Evolutionary conservation across 2,113 vertebrate species (phyloP), one percentile per base, ranked within the genome.

Genomic region (Camarhynchus parvulus): DNA sequence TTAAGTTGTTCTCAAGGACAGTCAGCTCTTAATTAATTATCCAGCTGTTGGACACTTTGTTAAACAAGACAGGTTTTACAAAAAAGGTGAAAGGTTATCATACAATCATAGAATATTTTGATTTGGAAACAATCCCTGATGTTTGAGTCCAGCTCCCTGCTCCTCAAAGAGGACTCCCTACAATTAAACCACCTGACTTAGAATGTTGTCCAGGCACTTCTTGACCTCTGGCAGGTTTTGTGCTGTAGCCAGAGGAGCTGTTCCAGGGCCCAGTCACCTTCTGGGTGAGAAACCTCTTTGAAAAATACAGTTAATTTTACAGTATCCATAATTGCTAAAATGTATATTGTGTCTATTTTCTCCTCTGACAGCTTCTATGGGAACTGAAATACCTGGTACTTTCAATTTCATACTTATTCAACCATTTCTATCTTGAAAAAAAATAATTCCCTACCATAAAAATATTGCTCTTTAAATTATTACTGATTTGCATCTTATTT

Each of bases 161-260:
- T 77, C 37, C 41, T 76, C 42, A 31, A 31, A 42, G n/a, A 63
- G 42, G 8, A 10, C 5, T 21, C 4, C 15, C 27, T 42, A 3
- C 47, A 56, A 37, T 25, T 66, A 52, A 87, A 41, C 10, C 33
- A 11, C 28, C 23, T 14, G 8, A 50, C 5, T 35, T 10, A 39
- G 0, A 15, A 6, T 6, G 3, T 4, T 10, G 1, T 50, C 47
- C 35, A 46, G 47, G 15, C 2, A 13, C 17, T 50, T 58, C 41
- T 23, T 19, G 25, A 16, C 4, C 42, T 50, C 42, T 78, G 72
- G 27, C 3, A 44, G 42, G 15, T 42, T 91, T 62, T 47, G 9
- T 35, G 53, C 76, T 22, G 4, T 15, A 16, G 31, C 31, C 58
- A 33, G 72, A 25, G 30, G 30, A 83, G 9, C 21, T 35, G 9